Evolutionary conservation across 2,797 vertebrate species (phyloP).

Genomic region (Threskiornis aethiopicus): DNA sequence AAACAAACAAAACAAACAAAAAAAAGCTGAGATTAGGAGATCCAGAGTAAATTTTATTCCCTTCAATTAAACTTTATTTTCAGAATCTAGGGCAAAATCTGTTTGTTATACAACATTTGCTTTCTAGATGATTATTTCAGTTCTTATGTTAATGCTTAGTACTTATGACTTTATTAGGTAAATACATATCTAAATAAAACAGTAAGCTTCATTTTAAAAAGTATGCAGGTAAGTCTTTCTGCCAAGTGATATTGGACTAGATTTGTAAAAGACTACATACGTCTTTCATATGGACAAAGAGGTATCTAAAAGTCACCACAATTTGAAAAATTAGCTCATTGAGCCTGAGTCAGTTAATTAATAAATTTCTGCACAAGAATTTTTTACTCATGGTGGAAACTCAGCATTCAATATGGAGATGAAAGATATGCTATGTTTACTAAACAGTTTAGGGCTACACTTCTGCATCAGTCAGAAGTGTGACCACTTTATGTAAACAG

Average conservation of each 20-base stretch:
- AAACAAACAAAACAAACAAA: background rate
- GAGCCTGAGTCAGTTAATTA: background rate
- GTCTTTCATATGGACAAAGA: background rate
- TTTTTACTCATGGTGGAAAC: background rate
- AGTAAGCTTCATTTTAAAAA: background rate
- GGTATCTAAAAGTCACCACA: background rate
- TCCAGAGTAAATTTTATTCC: background rate
- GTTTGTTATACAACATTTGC: background rate
- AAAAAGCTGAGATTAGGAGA: background rate
- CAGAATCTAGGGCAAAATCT: background rate
- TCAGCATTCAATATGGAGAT: background rate
- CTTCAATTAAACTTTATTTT: background rate
- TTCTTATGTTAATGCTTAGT: background rate
- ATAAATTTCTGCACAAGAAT: background rate
- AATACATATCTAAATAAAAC: background rate
- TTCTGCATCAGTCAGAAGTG: background rate
- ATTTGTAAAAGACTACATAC: background rate
- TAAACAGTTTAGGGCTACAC: background rate
- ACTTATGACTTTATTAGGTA: background rate
- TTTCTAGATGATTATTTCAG: background rate
- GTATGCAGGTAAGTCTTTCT: background rate
- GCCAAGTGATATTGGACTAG: background rate
- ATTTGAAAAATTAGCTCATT: background rate
- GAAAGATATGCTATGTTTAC: background rate
- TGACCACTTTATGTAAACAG: background rate